Base-by-base conservation (phyloP, 2,888 invertebrate species). In the Apoda limacodes region DNA sequence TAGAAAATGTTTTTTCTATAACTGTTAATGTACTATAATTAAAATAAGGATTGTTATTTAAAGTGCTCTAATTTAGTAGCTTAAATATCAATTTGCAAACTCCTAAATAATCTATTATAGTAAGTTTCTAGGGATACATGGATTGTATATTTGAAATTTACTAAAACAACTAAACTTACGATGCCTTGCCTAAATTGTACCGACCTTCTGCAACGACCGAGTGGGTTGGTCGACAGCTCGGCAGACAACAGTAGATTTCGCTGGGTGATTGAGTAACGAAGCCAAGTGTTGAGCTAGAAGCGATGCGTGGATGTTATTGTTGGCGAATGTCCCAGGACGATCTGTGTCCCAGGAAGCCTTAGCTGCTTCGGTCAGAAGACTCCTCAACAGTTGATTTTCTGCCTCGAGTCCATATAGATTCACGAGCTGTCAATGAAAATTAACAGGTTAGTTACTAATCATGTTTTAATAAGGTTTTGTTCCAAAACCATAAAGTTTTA, bases 331-430 rank as follows among this genome's bases (percentile, higher is more conserved):
- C 40, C 85, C 83, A 41, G 85, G 82, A 48, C 84, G 86, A 78
- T 78, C 83, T 64, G 54, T 83, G 59, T 74, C 81, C 76, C 70
- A 82, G 42, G 93, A 91, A 71, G 94, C 90, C 66, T 95, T 89
- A 58, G 88, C 87, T 58, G 94, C 74, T 48, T 80, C 78, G 40
- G 65, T 92, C 80, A 96, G 91, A 72, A 97, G 88, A 83, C 93
- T 93, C 85, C 93, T 93, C 85, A 95, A 88, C 76, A 95, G 88
- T 86, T 96, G 95, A 83, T 95, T 90, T 85, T 96, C 95, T 82
- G 95, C 95, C 88, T 96, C 95, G 83, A 93, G 87, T 81, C 96
- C 96, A 88, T 94, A 92, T 68, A 88, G 85, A 83, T 87, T 87
- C 63, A 95, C 90, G 82, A 95, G 86, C 95, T 96, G 80, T 40